Evolutionary conservation across 1,140 invertebrate species (phyloP).

Genomic region (Daktulosphaira vitifoliae): DNA sequence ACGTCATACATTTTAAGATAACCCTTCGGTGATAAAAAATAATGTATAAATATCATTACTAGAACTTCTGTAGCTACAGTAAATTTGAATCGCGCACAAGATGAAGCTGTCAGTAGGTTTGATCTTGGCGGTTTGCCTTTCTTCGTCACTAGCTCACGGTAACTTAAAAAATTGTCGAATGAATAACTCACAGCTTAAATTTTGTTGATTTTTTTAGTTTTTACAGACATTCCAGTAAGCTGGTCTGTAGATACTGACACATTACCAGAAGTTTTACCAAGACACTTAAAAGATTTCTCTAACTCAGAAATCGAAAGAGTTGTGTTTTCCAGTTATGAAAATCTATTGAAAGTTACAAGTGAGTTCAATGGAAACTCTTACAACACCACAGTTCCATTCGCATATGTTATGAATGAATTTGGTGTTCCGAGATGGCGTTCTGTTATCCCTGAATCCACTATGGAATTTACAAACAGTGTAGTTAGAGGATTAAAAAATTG

Average conservation of each 20-base stretch:
- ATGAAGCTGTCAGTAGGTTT: too few species aligned
- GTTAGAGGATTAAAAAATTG: neutral
- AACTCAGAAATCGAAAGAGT: constrained; percentile 2
- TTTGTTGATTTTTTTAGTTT: too few species aligned
- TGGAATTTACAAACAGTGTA: neutral
- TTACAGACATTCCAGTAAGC: neutral
- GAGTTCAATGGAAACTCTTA: constrained; percentile 1
- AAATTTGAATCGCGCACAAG: too few species aligned
- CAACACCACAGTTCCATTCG: neutral
- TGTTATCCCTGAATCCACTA: neutral
- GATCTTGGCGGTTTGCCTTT: too few species aligned
- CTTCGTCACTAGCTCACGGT: too few species aligned
- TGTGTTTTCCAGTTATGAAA: neutral
- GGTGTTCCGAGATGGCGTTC: neutral
- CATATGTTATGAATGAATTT: neutral
- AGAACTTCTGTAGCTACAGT: too few species aligned
- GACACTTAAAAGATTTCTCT: neutral
- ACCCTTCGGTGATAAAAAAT: too few species aligned
- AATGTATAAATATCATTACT: too few species aligned
- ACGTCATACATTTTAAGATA: too few species aligned
- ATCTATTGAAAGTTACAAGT: neutral
- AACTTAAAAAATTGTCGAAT: too few species aligned
- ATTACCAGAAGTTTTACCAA: constrained; percentile 1
- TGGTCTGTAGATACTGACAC: neutral
- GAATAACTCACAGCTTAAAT: too few species aligned